Base-by-base conservation (phyloP, 2,113 vertebrate genomes). In the Empidonax traillii region DNA sequence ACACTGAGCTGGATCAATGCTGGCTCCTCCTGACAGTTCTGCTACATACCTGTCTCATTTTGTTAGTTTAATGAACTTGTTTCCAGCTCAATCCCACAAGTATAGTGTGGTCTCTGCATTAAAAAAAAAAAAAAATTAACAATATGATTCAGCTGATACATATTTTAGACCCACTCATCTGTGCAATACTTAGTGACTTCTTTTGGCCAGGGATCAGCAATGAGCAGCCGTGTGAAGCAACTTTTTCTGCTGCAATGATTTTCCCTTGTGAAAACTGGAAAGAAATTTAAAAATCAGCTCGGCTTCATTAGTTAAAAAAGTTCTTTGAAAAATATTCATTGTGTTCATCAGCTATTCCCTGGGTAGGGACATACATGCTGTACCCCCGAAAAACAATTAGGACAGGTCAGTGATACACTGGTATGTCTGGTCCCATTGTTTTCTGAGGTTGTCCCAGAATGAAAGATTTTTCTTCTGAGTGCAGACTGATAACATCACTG, bases 1-100 rank as follows among this genome's bases (percentile, higher is more conserved):
- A 72, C 44, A 49, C 27, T 30, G 49, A 72, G 65, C 6, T 72
- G 47, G n/a, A 85, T 82, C 89, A 82, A 14, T 61, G 43, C 61
- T 85, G 65, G 78, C 59, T 85, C 47, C 55, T 77, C 39, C 86
- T 89, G 88, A 68, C 86, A 75, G 37, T 72, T 84, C 86, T 81
- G 68, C 76, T 67, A 31, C 73, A 56, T 28, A 87, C 68, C 51
- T 92, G 56, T 87, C 83, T 84, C 68, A 44, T 87, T 96, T 77
- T 72, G 59, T 92, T 93, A 90, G 46, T 53, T 86, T 94, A 78
- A 81, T 84, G 63, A 90, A 81, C 76, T 87, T 82, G 80, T 89
- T 84, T 25, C 73, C 61, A 94, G 47, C 41, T 78, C 65, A 87
- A 49, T 67, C 52, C 47, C 39, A 56, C 39, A 74, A 90, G 67